Evolutionary conservation across 2,113 vertebrate species (phyloP).

Genomic region (Pseudorasbora parva): DNA sequence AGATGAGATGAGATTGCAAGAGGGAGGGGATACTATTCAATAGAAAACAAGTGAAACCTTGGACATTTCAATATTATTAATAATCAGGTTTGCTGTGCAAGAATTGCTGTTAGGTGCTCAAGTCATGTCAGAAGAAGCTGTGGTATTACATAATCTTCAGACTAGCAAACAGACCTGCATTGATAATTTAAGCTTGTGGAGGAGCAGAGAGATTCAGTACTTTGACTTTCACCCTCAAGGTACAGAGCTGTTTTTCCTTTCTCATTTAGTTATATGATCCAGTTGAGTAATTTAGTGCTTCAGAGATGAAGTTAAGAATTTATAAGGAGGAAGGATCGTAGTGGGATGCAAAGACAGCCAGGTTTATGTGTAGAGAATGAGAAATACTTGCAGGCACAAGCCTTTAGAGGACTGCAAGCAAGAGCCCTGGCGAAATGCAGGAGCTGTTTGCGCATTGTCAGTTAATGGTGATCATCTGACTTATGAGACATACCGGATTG

Average conservation of each 20-base stretch:
- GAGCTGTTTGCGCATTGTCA: not conserved
- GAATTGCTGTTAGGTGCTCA: conserved; percentile 33
- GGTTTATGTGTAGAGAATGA: conserved; percentile 13
- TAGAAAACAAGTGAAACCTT: not conserved
- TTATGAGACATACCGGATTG: not conserved
- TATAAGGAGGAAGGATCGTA: conserved; percentile 18
- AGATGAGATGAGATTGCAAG: no score
- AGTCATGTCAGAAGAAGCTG: conserved; percentile 15
- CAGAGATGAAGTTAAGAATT: conserved; percentile 42
- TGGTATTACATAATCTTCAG: conserved; percentile 23
- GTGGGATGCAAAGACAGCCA: conserved; percentile 1
- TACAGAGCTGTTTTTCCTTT: conserved; percentile 40
- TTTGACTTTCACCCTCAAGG: conserved; percentile 42
- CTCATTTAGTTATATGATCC: conserved; percentile 45
- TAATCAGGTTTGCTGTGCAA: conserved; percentile 16
- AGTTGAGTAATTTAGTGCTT: conserved; percentile 43
- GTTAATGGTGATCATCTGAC: not conserved
- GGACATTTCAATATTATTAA: conserved; percentile 25
- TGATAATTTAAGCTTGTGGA: conserved; percentile 48
- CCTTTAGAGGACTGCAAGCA: not conserved
- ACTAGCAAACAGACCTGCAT: conserved; percentile 19
- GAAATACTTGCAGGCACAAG: conserved; percentile 5
- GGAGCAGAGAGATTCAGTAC: conserved; percentile 30
- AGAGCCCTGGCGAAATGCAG: not conserved
- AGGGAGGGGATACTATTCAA: no score